phyloP scores from a whole-genome alignment of 1,140 invertebrate species.

The Oncopodura yosiiana region DNA sequence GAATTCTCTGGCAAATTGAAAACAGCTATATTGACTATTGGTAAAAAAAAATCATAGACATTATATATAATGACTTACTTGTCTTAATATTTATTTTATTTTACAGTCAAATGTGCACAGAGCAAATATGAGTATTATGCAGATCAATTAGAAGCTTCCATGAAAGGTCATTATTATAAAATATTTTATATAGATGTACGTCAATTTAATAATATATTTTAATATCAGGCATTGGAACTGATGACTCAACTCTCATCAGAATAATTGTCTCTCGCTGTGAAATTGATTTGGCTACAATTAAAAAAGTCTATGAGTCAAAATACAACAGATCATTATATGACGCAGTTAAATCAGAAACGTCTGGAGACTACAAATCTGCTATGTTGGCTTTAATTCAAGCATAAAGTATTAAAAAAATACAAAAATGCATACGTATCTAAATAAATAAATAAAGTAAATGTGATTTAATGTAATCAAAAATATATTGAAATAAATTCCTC shows the following conservation, averaged over 20 bases:
- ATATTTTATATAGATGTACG: no score
- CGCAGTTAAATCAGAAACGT: slow-evolving; percentile 48
- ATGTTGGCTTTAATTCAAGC: slow-evolving; percentile 5
- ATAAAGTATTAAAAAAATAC: not conserved
- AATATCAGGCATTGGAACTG: slow-evolving; percentile 52
- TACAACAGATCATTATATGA: slow-evolving; percentile 59
- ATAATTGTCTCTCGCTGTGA: slow-evolving; percentile 62
- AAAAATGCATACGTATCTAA: not conserved
- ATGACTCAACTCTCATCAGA: slow-evolving; percentile 59
- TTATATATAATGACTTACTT: not conserved
- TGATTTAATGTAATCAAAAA: no score
- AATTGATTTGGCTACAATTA: slow-evolving; percentile 59
- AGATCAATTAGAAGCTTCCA: slow-evolving; percentile 55
- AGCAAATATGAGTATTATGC: slow-evolving; percentile 62
- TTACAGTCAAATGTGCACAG: slow-evolving; percentile 58
- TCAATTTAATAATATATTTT: not conserved
- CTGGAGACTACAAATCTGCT: slow-evolving; percentile 10
- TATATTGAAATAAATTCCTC: no score
- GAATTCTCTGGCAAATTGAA: slow-evolving; percentile 54
- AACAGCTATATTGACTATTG: slow-evolving; percentile 53
- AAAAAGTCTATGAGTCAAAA: slow-evolving; percentile 54
- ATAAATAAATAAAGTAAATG: no score
- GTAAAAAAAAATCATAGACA: slow-evolving; percentile 37
- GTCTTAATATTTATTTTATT: slow-evolving; percentile 20
- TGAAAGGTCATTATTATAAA: no score